Percentiles rank a stretch among this genome's conserved stretches.
phyloP scores from a whole-genome alignment of 2,888 invertebrate species.

The Colostygia pectinataria region DNA sequence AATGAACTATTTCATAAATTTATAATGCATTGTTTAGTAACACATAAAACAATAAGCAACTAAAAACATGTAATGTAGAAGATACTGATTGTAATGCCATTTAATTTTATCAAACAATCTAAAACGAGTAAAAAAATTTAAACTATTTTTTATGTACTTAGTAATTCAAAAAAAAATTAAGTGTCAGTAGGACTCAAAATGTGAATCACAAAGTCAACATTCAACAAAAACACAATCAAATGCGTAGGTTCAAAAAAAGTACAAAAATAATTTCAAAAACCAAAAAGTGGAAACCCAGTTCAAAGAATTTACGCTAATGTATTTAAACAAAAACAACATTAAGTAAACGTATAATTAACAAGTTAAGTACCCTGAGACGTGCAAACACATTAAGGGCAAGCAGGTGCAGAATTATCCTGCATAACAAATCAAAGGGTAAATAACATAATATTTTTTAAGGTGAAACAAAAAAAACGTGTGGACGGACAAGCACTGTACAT shows the following conservation, averaged over 20 bases:
- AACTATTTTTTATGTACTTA: too few species aligned
- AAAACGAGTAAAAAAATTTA: too few species aligned
- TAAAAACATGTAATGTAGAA: too few species aligned
- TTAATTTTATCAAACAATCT: too few species aligned
- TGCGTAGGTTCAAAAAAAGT: too few species aligned
- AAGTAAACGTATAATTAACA: slow-evolving; percentile 13
- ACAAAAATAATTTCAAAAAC: slow-evolving; percentile 1
- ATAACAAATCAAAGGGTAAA: slow-evolving; percentile 2
- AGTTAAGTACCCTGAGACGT: slow-evolving; percentile 10
- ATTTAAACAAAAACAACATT: slow-evolving; percentile 2
- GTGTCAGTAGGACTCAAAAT: too few species aligned
- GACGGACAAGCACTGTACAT: too few species aligned
- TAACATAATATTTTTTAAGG: slow-evolving; percentile 28
- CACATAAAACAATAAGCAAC: slow-evolving; percentile 7
- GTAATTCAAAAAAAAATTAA: too few species aligned
- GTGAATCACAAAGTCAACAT: too few species aligned
- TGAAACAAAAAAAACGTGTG: too few species aligned
- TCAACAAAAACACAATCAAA: too few species aligned
- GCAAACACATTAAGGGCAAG: slow-evolving; percentile 4
- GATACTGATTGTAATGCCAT: too few species aligned
- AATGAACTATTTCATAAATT: slow-evolving; percentile 1
- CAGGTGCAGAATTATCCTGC: not conserved
- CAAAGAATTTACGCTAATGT: slow-evolving; percentile 12
- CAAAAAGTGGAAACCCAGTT: slow-evolving; percentile 12
- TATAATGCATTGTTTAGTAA: not conserved